phyloP scores from a whole-genome alignment of 1,140 invertebrate genomes.

The Drosophila malerkotliana region DNA sequence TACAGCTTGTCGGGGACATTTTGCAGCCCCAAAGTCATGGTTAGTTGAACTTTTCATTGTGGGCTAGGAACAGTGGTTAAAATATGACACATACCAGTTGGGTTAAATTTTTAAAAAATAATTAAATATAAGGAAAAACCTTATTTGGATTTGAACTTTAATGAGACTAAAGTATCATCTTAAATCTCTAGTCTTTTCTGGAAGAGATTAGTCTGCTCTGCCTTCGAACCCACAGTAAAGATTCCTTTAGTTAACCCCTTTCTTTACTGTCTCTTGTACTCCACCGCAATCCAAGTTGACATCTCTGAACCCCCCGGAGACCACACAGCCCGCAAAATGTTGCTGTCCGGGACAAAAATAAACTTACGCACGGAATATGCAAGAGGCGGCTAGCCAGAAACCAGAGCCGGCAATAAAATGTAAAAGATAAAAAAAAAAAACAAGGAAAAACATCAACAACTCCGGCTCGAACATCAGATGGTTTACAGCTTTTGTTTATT shows the following conservation, averaged over 20 bases:
- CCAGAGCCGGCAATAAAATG: conserved; percentile 32
- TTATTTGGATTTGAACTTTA: not conserved
- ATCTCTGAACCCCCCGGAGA: conserved; percentile 6
- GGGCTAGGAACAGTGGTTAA: conserved; percentile 13
- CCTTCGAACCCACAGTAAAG: not conserved
- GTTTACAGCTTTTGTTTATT: conserved; percentile 53
- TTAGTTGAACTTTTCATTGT: conserved; percentile 35
- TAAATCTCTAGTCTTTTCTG: no score
- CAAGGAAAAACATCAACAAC: conserved; percentile 9
- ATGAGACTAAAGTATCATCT: no score
- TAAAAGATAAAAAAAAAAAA: not conserved
- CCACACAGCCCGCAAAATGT: conserved; percentile 8
- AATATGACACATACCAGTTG: not conserved
- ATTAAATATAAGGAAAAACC: not conserved
- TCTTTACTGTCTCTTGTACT: not conserved
- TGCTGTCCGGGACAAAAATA: conserved; percentile 19
- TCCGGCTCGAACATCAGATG: conserved; percentile 44
- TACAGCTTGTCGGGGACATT: conserved; percentile 43
- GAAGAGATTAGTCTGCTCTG: no score
- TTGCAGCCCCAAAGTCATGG: conserved; percentile 35
- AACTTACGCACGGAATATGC: conserved; percentile 26
- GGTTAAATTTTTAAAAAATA: not conserved
- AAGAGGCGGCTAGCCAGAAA: conserved; percentile 1
- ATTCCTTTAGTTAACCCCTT: not conserved
- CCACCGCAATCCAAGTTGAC: conserved; percentile 9